Percentiles rank a stretch among this genome's conserved stretches.
Conservation (phyloP, 2,797 vertebrate genomes). For the Sandelia bainsii region DNA sequence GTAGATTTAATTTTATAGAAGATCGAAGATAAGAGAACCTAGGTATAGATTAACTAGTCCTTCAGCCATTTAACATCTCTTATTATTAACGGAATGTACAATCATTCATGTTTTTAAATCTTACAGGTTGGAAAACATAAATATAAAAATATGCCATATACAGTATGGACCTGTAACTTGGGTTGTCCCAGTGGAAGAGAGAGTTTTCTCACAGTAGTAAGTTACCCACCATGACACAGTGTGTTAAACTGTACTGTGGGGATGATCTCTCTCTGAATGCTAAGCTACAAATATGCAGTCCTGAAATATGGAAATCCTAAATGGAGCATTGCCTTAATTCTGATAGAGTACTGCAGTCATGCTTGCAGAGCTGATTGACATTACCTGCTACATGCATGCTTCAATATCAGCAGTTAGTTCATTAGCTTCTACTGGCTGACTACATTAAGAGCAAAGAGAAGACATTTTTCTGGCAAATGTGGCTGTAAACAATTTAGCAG, state of each 20-base stretch:
- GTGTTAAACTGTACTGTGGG: constrained; percentile 27
- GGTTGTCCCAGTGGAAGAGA: not conserved
- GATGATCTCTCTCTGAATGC: constrained; percentile 24
- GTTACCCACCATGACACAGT: constrained; percentile 8
- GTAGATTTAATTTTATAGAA: not conserved
- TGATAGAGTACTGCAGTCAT: not conserved
- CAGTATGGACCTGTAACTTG: not conserved
- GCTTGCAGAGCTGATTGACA: not conserved
- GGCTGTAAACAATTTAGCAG: too few species aligned
- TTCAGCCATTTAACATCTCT: constrained; percentile 45
- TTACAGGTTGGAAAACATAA: not conserved
- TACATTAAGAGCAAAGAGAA: constrained; percentile 5
- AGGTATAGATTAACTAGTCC: constrained; percentile 63
- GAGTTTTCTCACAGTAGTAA: not conserved
- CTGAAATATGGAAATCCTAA: too few species aligned
- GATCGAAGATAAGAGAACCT: constrained; percentile 54
- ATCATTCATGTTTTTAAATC: not conserved
- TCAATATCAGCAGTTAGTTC: constrained; percentile 1
- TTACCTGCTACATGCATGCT: constrained; percentile 6
- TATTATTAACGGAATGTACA: constrained; percentile 34
- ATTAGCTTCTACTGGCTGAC: constrained; percentile 15
- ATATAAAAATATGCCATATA: too few species aligned
- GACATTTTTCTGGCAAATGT: not conserved
- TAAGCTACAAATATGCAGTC: constrained; percentile 47
- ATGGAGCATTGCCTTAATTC: not conserved